These are phyloP conservation scores for Chlorops oryzae DNA, from an alignment of 1,140 invertebrate genomes.

Conservation along the genomic window DNA sequence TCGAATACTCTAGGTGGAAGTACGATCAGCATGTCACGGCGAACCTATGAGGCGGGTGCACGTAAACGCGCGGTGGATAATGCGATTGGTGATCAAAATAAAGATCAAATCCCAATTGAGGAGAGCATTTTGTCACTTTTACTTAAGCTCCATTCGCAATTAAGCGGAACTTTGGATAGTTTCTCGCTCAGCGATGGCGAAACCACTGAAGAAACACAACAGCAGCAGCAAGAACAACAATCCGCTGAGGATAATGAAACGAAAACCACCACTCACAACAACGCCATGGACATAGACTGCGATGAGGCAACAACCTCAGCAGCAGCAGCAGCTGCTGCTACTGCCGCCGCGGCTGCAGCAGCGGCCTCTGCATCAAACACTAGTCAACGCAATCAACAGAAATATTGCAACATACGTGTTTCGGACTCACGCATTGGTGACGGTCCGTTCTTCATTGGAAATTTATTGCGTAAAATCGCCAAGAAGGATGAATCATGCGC, in stretches of 20 bases:
- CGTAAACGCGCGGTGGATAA: conserved; percentile 41
- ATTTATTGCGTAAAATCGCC: conserved; percentile 67
- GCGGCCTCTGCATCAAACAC: conserved; percentile 4
- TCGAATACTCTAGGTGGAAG: conserved; percentile 22
- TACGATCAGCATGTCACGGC: conserved; percentile 15
- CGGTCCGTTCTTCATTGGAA: conserved; percentile 78
- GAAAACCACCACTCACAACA: conserved; percentile 14
- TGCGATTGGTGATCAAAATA: conserved; percentile 36
- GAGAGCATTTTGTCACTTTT: conserved; percentile 90
- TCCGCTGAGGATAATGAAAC: neutral
- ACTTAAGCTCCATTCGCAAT: conserved; percentile 86
- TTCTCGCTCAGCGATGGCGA: conserved; percentile 53
- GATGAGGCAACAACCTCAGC: conserved; percentile 36
- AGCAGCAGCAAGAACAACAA: neutral
- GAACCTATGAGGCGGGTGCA: conserved; percentile 25
- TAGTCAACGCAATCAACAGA: conserved; percentile 16
- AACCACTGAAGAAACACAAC: conserved; percentile 13
- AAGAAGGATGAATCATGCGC: conserved; percentile 64
- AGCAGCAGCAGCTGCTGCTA: conserved; percentile 19
- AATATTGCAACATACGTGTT: conserved; percentile 32
- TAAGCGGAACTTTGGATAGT: conserved; percentile 75
- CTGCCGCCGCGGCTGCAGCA: conserved; percentile 6
- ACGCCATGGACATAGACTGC: conserved; percentile 41
- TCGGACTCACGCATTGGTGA: conserved; percentile 68
- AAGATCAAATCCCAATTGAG: conserved; percentile 62